Evolutionary conservation across 1,140 invertebrate species (phyloP).

Genomic region (Rhopalosiphum padi): DNA sequence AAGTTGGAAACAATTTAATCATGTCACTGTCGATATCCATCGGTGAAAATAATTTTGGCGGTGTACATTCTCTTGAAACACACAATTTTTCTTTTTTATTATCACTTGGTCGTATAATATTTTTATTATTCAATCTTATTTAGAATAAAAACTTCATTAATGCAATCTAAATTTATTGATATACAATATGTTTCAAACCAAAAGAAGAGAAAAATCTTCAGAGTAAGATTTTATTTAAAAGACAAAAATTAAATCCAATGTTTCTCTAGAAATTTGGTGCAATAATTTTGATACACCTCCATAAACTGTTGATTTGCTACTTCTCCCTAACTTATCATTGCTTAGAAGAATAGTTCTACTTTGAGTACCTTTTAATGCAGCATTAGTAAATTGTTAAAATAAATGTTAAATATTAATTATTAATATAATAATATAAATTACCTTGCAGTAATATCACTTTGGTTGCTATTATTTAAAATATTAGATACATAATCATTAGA

Average conservation of each 20-base stretch:
- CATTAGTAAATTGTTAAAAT: conserved; percentile 11
- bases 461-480: background rate
- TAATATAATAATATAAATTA: background rate
- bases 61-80: conserved; percentile 21
- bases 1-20: conserved; percentile 18
- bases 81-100: background rate
- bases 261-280: background rate
- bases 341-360: background rate
- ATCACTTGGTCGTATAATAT: background rate
- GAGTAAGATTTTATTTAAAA: background rate
- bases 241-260: background rate
- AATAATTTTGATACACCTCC: background rate
- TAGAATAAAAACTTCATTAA: background rate
- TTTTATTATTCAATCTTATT: conserved; percentile 9
- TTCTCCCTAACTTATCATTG: background rate
- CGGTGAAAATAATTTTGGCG: conserved; percentile 19
- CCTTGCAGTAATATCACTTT: background rate
- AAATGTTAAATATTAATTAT: background rate
- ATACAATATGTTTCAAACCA: background rate
- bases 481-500: background rate
- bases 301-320: background rate
- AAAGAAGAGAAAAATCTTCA: background rate
- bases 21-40: conserved; percentile 41
- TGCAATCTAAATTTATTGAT: background rate
- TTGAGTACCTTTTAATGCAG: background rate